A percentile compares a stretch with the other conserved stretches of the same genome.
Conservation (phyloP, 1,140 invertebrate genomes). For the Dinoponera quadriceps region DNA sequence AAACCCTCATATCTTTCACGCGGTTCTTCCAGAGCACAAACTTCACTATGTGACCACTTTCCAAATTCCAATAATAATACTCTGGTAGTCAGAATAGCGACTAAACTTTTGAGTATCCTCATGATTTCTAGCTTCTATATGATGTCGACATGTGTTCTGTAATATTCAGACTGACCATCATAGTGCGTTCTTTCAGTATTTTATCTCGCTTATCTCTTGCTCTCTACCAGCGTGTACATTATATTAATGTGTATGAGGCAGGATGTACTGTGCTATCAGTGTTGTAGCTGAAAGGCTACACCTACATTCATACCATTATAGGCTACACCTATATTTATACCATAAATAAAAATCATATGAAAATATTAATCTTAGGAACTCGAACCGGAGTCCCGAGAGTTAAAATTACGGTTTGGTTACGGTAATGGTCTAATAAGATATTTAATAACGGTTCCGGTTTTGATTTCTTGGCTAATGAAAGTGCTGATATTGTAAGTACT, state of each 20-base stretch:
- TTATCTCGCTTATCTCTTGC: slow-evolving; percentile 38
- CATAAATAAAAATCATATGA: too few relatives aligned
- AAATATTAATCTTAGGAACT: too few relatives aligned
- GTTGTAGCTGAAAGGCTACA: background rate
- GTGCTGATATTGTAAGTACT: too few relatives aligned
- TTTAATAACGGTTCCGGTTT: too few relatives aligned
- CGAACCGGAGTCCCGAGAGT: too few relatives aligned
- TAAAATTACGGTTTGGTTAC: too few relatives aligned
- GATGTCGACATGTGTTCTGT: background rate
- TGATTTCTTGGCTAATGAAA: too few relatives aligned
- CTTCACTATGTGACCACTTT: background rate
- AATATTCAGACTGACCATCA: slow-evolving; percentile 1
- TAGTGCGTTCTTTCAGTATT: background rate
- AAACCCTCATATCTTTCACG: too few relatives aligned
- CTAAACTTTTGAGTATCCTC: background rate
- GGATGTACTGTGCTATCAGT: slow-evolving; percentile 45
- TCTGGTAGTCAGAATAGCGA: background rate
- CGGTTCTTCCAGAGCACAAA: too few relatives aligned
- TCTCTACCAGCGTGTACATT: too few relatives aligned
- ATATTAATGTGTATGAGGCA: slow-evolving; percentile 18
- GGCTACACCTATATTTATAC: background rate
- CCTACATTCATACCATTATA: too few relatives aligned
- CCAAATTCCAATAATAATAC: slow-evolving; percentile 12
- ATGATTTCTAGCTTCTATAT: slow-evolving; percentile 4
- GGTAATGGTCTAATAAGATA: too few relatives aligned